A percentile compares a stretch with the other conserved stretches of the same genome.
phyloP scores from a whole-genome alignment of 2,888 invertebrate genomes.

The Syritta pipiens region DNA sequence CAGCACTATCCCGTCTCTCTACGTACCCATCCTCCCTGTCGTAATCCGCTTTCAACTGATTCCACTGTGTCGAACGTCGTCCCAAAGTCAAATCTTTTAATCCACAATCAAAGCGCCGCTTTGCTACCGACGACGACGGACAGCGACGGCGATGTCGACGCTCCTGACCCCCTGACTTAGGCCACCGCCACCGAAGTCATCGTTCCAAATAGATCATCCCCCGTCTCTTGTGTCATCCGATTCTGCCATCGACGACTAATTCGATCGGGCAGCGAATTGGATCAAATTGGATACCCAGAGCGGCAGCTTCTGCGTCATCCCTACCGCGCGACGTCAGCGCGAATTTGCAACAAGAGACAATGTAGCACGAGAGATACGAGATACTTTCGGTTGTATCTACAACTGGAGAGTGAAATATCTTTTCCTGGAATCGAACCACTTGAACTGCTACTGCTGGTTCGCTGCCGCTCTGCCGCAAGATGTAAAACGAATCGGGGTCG shows the following conservation, averaged over 20 bases:
- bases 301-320: not conserved
- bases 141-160: no score
- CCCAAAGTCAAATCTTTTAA: conserved; percentile 5
- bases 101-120: conserved; percentile 7
- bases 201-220: conserved; percentile 16
- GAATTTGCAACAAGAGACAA: conserved; percentile 28
- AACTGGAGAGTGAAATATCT: not conserved
- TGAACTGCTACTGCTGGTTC: no score
- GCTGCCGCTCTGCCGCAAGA: conserved; percentile 17
- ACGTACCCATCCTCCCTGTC: no score
- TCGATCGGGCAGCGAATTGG: conserved; percentile 22
- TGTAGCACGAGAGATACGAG: no score
- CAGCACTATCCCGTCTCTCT: conserved; percentile 3
- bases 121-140: no score
- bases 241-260: not conserved
- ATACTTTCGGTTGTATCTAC: no score
- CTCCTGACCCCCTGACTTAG: conserved; percentile 20
- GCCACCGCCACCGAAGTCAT: no score
- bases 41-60: no score
- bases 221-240: conserved; percentile 8
- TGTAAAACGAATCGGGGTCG: conserved; percentile 12
- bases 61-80: conserved; percentile 9
- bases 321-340: conserved; percentile 2
- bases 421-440: conserved; percentile 22
- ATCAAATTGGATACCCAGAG: conserved; percentile 27